A percentile compares a stretch with the other conserved stretches of the same genome.
phyloP scores from a whole-genome alignment of 2,113 vertebrate species.

The Crotophaga sulcirostris region DNA sequence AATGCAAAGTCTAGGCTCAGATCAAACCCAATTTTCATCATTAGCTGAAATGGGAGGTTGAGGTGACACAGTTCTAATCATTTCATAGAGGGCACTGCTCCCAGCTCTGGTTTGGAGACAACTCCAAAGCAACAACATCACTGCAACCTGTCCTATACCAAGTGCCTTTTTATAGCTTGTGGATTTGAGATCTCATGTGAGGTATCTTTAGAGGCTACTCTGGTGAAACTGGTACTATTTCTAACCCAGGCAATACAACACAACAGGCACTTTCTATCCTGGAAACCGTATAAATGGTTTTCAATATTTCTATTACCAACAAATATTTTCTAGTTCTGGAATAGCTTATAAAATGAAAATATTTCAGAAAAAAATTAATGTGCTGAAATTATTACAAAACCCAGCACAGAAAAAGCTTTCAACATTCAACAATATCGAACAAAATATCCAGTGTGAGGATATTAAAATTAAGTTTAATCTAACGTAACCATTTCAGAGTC shows the following conservation, averaged over 20 bases:
- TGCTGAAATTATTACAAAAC: neutral
- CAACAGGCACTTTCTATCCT: neutral
- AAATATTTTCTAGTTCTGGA: neutral
- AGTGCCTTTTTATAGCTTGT: neutral
- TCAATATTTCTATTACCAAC: neutral
- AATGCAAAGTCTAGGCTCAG: neutral
- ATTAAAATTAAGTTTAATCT: neutral
- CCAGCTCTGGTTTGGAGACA: neutral
- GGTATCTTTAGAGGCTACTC: neutral
- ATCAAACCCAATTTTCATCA: neutral
- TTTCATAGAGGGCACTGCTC: neutral
- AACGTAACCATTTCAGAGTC: neutral
- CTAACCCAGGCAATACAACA: neutral
- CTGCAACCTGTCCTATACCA: neutral
- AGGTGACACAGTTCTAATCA: neutral
- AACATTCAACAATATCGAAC: rapidly evolving
- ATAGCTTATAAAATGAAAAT: neutral
- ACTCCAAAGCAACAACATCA: neutral
- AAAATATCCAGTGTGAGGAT: neutral
- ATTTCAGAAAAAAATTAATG: neutral
- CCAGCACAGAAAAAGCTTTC: neutral
- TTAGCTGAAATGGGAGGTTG: neutral
- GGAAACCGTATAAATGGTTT: neutral
- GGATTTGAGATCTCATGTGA: neutral
- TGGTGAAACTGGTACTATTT: neutral